phyloP scores from a whole-genome alignment of 2,888 invertebrate species.

The Ctena decussata region DNA sequence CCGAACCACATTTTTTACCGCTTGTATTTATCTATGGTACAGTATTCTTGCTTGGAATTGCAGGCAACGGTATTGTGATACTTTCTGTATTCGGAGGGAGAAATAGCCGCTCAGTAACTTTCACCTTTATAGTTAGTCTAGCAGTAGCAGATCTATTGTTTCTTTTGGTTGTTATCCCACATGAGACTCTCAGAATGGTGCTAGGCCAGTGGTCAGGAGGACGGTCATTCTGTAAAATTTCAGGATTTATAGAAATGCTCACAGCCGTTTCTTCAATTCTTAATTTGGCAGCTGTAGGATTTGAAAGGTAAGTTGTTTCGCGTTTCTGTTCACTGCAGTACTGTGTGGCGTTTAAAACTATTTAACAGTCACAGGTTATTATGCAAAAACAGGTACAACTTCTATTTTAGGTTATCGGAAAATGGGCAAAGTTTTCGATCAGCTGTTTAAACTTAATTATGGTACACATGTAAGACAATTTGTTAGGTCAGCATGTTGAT shows the following conservation, averaged over 20 bases:
- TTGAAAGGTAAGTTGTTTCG: slow-evolving; percentile 88
- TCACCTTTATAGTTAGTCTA: slow-evolving; percentile 84
- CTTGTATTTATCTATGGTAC: slow-evolving; percentile 76
- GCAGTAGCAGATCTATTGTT: slow-evolving; percentile 88
- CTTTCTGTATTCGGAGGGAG: slow-evolving; percentile 87
- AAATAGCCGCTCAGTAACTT: slow-evolving; percentile 84
- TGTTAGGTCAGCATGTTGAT: too few relatives aligned
- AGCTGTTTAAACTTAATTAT: too few relatives aligned
- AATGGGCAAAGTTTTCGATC: too few relatives aligned
- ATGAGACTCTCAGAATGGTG: slow-evolving; percentile 87
- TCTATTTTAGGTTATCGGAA: too few relatives aligned
- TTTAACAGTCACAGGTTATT: too few relatives aligned
- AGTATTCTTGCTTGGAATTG: slow-evolving; percentile 86
- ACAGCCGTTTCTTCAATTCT: slow-evolving; percentile 88
- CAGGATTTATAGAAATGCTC: slow-evolving; percentile 87
- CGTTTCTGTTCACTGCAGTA: too few relatives aligned
- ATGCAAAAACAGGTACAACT: too few relatives aligned
- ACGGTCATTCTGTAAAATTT: slow-evolving; percentile 87
- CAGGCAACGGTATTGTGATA: slow-evolving; percentile 88
- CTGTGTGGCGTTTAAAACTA: too few relatives aligned
- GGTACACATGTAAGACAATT: too few relatives aligned
- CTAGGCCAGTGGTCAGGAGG: slow-evolving; percentile 87
- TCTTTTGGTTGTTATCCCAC: slow-evolving; percentile 87
- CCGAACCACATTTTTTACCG: slow-evolving; percentile 80
- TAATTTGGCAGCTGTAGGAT: slow-evolving; percentile 88